Evolutionary conservation across 1,140 invertebrate genomes (phyloP).

Genomic region (Oryctes rhinoceros): DNA sequence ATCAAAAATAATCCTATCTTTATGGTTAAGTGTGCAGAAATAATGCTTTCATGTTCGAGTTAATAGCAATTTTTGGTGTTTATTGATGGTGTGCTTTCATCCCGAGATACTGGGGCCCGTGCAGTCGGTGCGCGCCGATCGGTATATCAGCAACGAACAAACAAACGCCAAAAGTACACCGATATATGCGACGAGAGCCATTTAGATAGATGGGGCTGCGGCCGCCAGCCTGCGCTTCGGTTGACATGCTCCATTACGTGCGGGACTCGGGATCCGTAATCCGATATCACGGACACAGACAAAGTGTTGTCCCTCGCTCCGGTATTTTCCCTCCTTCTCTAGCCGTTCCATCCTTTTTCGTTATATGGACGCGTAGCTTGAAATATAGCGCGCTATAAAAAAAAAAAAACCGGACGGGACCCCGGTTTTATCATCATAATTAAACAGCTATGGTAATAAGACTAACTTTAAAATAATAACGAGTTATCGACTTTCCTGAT

Average conservation of each 20-base stretch:
- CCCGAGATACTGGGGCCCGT: background rate
- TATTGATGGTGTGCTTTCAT: constrained; percentile 24
- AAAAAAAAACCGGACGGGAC: no score
- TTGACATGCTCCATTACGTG: constrained; percentile 50
- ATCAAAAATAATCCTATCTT: background rate
- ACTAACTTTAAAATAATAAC: no score
- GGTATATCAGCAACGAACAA: constrained; percentile 43
- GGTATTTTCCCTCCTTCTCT: background rate
- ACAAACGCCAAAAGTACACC: constrained; percentile 47
- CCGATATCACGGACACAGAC: constrained; percentile 45
- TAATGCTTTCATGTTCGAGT: constrained; percentile 16
- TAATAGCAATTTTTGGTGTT: constrained; percentile 25
- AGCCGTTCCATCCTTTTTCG: background rate
- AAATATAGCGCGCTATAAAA: no score
- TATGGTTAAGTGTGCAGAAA: background rate
- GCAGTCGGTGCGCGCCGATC: constrained; percentile 4
- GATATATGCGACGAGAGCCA: constrained; percentile 49
- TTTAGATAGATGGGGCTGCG: constrained; percentile 49
- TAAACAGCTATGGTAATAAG: no score
- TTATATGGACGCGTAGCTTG: no score
- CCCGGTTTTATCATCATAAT: no score
- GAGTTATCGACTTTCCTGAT: no score
- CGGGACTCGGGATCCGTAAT: constrained; percentile 44
- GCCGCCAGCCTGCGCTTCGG: constrained; percentile 42
- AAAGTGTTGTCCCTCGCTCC: background rate